These are phyloP conservation scores for Ceratitis capitata DNA, from an alignment of 1,140 invertebrate species.

Conservation along the genomic window DNA sequence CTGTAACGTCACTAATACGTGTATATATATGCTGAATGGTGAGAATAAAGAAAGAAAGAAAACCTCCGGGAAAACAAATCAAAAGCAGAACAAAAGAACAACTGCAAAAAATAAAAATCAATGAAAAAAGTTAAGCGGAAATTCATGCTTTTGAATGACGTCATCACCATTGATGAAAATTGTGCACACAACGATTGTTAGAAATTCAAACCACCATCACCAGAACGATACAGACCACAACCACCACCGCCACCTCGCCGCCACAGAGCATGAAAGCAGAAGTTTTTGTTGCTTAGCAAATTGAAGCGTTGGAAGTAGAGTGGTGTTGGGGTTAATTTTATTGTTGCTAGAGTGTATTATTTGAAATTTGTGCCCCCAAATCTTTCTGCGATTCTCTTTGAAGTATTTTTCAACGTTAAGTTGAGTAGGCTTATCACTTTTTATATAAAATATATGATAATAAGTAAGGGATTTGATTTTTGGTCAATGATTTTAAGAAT, in stretches of 20 bases:
- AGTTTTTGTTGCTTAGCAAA: background rate
- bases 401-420: too few relatives aligned
- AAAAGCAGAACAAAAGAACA: too few relatives aligned
- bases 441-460: too few relatives aligned
- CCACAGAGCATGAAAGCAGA: background rate
- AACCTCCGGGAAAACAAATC: too few relatives aligned
- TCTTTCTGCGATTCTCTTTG: too few relatives aligned
- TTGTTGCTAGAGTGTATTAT: background rate
- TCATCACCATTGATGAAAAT: background rate
- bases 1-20: background rate
- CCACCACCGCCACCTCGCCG: too few relatives aligned
- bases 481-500: too few relatives aligned
- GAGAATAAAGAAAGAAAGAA: background rate
- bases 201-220: background rate
- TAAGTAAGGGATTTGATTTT: too few relatives aligned
- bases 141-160: conserved; percentile 3
- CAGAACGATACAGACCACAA: too few relatives aligned
- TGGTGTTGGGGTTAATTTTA: background rate
- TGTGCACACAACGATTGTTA: background rate
- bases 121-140: background rate
- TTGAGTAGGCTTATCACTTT: too few relatives aligned
- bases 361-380: too few relatives aligned
- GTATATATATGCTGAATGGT: background rate
- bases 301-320: background rate
- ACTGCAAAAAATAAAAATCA: too few relatives aligned